Percentiles rank a stretch among this genome's conserved stretches.
These are phyloP conservation scores for Laticauda laticaudata DNA, from an alignment of 2,113 vertebrate species.

Conservation along the genomic window DNA sequence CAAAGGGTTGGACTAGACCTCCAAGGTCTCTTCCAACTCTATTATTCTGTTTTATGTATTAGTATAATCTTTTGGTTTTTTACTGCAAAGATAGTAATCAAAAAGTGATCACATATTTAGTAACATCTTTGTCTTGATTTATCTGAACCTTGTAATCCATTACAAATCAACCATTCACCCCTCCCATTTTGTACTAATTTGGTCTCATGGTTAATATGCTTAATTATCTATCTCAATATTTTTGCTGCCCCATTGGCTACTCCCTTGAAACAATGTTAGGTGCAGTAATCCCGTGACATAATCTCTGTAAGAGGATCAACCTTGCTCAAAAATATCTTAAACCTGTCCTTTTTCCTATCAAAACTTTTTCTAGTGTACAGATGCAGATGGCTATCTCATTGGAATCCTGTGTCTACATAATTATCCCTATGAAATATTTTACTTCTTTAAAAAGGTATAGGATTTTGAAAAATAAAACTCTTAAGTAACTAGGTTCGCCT, in stretches of 20 bases:
- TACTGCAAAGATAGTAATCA: not conserved
- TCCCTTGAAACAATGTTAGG: not conserved
- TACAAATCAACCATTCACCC: not conserved
- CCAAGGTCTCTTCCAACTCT: not conserved
- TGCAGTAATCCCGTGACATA: not conserved
- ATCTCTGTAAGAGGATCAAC: not conserved
- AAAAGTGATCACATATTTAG: not conserved
- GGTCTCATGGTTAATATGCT: not conserved
- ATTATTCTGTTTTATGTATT: not conserved
- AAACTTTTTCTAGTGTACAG: not conserved
- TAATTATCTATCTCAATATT: not conserved
- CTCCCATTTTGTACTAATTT: not conserved
- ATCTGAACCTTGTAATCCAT: not conserved
- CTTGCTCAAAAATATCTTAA: not conserved
- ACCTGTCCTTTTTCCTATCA: not conserved
- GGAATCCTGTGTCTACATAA: not conserved
- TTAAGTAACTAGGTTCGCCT: not conserved
- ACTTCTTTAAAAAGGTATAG: not conserved
- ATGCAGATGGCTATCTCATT: not conserved
- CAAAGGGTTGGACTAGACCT: not conserved
- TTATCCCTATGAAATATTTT: not conserved
- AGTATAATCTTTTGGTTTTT: not conserved
- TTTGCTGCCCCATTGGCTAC: not conserved
- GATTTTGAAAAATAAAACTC: not conserved
- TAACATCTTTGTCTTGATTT: not conserved